Evolutionary conservation across 2,797 vertebrate species (phyloP), one percentile per base, ranked within the genome.

Genomic region (Phataginus tetradactyla): DNA sequence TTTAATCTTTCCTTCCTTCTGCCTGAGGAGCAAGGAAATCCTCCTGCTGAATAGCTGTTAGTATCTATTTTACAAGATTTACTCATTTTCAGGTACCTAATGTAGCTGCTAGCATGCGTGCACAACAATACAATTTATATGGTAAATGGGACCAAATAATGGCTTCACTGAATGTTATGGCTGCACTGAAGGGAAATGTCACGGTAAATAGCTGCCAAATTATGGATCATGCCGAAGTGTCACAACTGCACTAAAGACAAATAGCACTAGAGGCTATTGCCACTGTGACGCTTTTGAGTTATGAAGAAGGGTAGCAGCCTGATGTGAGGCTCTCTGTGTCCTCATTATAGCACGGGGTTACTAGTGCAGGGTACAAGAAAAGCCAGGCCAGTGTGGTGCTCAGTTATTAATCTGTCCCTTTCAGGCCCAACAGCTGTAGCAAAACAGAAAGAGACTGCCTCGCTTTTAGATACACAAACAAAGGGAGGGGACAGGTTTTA

Each of bases 81-180:
- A 98, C 98, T 99, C 98, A 99, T 99, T 99, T 98, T 98, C 98
- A 98, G 98, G 98, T 98, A 98, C 98, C 98, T 98, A 98, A 98
- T 98, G 98, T 98, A 98, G 98, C 98, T 98, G 98, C 98, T 98
- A 98, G 99, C 98, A 98, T 99, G 98, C 98, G 98, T 98, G 98
- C 98, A 98, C 98, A 99, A 99, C 99, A 99, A 98, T 98, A 99
- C 99, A 99, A 99, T 99, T 99, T 99, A 99, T 99, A 99, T 99
- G 98, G 99, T 99, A 99, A 99, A 99, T 99, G 98, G 98, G 98
- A 98, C 98, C 98, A 98, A 99, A 99, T 99, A 98, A 99, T 99
- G 98, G 98, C 98, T 98, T 98, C 98, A 98, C 98, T 99, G 99
- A 99, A 98, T 98, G 99, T 99, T 99, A 99, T 99, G 99, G 98